Evolutionary conservation across 1,140 invertebrate species (phyloP), one percentile per base, ranked within the genome.

Genomic region (Lepidostoma basale): DNA sequence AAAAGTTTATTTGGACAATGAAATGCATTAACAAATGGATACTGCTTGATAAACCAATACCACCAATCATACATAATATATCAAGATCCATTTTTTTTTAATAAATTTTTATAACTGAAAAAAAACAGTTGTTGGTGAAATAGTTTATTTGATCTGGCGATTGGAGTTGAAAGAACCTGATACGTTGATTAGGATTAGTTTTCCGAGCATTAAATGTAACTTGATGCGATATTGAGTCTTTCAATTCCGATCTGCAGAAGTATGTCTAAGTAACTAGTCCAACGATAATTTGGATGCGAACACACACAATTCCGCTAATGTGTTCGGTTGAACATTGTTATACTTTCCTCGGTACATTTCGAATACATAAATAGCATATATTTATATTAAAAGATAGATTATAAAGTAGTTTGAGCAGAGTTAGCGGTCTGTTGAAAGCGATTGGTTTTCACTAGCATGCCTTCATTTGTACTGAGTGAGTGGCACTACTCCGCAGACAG

Each of bases 371-470:
- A 68, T 62, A 68, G 59, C 45, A 39, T 68, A 62, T 62, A 42
- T 54, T 62, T 52, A 62, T 42, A 66, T 68, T 54, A 72, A 40
- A 70, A 56, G 60, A 28, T 73, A 67, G 67, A 67, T 62, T 67
- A 33, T 59, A 69, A 67, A 26, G 42, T 68, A 68, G 67, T 67
- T 25, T 12, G 36, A 69, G 39, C 67, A 69, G 64, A 73, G 44
- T 73, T 69, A 73, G 67, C 67, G 26, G 45, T 73, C 67, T 67
- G 67, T 69, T 68, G 60, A 69, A 73, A 73, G 64, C 67, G 67
- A 69, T 73, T 73, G 67, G 67, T 73, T 73, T 73, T 73, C 71
- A 73, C 71, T 73, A 69, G 67, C 36, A 69, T 73, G 71, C 71
- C 71, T 73, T 73, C 67, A 69, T 69, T 69, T 67, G 62, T 69